phyloP scores from a whole-genome alignment of 2,888 invertebrate species.

The Hoplodrina blanda region DNA sequence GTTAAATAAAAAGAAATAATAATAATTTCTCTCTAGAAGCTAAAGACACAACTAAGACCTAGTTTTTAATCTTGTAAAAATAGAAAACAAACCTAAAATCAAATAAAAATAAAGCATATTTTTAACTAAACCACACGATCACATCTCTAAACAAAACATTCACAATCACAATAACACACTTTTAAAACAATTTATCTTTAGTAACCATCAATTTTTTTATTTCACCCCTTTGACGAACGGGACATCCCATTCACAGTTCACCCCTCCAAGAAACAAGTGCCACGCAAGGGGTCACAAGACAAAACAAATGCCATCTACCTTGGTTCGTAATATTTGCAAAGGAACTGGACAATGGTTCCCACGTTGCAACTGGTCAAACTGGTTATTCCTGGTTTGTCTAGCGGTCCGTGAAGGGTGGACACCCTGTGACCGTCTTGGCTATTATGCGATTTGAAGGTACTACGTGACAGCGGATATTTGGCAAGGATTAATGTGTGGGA shows the following conservation, averaged over 20 bases:
- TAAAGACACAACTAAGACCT: too few species aligned
- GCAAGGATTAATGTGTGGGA: constrained; percentile 76
- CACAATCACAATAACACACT: constrained; percentile 28
- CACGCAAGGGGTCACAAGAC: constrained; percentile 53
- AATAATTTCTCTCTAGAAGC: too few species aligned
- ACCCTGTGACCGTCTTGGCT: constrained; percentile 71
- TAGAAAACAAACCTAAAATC: too few species aligned
- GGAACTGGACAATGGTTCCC: constrained; percentile 83
- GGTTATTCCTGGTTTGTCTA: constrained; percentile 82
- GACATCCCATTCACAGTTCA: constrained; percentile 44
- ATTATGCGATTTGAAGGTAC: constrained; percentile 57
- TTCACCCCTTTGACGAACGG: constrained; percentile 8
- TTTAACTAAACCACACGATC: not conserved
- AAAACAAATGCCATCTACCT: constrained; percentile 61
- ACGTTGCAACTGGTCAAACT: constrained; percentile 85
- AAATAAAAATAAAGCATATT: too few species aligned
- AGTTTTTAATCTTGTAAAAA: too few species aligned
- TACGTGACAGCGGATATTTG: constrained; percentile 78
- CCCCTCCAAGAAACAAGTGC: constrained; percentile 60
- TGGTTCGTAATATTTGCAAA: constrained; percentile 64
- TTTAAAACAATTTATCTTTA: constrained; percentile 58
- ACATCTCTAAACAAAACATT: constrained; percentile 9
- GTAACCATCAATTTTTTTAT: constrained; percentile 44
- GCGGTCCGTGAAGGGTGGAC: constrained; percentile 73
- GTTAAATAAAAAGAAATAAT: too few species aligned